These are phyloP conservation scores for Anguilla pacifica DNA, from an alignment of 2,797 vertebrate species.

Conservation along the genomic window DNA sequence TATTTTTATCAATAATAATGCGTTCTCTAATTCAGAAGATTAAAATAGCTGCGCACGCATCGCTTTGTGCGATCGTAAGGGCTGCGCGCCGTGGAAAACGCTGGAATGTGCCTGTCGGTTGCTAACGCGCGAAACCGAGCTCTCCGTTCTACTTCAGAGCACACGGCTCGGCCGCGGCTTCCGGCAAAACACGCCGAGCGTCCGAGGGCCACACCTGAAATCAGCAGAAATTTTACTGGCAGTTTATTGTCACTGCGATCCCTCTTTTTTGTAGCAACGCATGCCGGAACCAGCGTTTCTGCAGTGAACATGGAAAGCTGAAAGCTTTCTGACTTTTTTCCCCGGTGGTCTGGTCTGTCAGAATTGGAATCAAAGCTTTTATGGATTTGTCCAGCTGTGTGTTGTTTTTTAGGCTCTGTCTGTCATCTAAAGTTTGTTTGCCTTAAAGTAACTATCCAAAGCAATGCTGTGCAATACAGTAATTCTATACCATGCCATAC, in stretches of 20 bases:
- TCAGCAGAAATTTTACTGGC: slow-evolving; percentile 31
- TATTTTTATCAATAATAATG: neutral
- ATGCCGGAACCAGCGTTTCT: slow-evolving; percentile 47
- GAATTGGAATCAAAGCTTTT: neutral
- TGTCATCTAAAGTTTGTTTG: neutral
- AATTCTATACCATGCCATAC: neutral
- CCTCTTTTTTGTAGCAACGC: slow-evolving; percentile 48
- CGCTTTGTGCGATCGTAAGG: slow-evolving; percentile 43
- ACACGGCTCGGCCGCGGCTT: slow-evolving; percentile 47
- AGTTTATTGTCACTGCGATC: slow-evolving; percentile 50
- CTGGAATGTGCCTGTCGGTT: slow-evolving; percentile 47
- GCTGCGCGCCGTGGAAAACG: slow-evolving; percentile 33
- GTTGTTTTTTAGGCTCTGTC: neutral
- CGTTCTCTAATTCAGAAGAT: neutral
- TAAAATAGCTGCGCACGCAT: neutral
- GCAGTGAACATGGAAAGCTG: slow-evolving; percentile 25
- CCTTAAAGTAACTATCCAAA: neutral
- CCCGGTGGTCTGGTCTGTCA: neutral
- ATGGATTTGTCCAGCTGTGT: neutral
- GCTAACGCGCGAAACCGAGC: slow-evolving; percentile 45
- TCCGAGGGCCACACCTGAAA: neutral
- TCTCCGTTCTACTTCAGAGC: slow-evolving; percentile 40
- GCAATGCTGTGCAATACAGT: neutral
- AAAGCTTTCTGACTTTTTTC: slow-evolving; percentile 35
- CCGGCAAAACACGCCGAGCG: slow-evolving; percentile 50